Evolutionary conservation across 2,888 invertebrate genomes (phyloP), one percentile per base, ranked within the genome.

Genomic region (Scaptomyza cyrtandrae): DNA sequence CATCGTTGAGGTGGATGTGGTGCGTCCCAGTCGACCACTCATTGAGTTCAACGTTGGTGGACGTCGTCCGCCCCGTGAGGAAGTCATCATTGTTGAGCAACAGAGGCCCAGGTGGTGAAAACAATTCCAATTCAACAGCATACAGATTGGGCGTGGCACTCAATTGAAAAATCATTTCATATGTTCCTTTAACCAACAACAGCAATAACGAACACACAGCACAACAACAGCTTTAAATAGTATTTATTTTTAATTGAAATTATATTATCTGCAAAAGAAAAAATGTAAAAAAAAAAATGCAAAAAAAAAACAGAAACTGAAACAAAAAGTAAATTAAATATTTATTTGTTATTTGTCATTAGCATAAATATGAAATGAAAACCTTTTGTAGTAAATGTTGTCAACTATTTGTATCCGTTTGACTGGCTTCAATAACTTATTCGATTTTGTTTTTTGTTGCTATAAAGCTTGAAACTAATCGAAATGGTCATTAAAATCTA

Each of bases 31-130:
- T 16, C 73, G 83, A 11, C 89, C 85, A 0, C 50, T 85, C 46
- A 89, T 85, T 33, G 85, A 89, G 48, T 71, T 85, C 68, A 82
- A 85, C 54, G 71, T 85, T 39, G 85, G 89, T 1, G 83, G 89
- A 9, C 75, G 75, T 6, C 88, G 78, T 19, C 80, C 80, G 2
- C 83, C 82, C 11, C 65, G 70, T 0, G 85, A 80, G 74, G 85
- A 83, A 53, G 52, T 86, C 35, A 52, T 88, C 54, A 56, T 88
- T 24, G 83, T 89, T 11, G 71, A 79, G 49, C 62, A 75, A 13
- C 74, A 79, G 49, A 81, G 60, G 6, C 77, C 80, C 50, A 78
- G 80, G 35, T 86, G 85, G 85, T 86, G 14, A 52, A 39, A n/a
- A 14, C 19, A 29, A 29, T 5, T 14, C 4, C 27, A 3, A 14